Conservation (phyloP, 92 coral and sea anemone genomes). For the Zoanthus sociatus region DNA sequence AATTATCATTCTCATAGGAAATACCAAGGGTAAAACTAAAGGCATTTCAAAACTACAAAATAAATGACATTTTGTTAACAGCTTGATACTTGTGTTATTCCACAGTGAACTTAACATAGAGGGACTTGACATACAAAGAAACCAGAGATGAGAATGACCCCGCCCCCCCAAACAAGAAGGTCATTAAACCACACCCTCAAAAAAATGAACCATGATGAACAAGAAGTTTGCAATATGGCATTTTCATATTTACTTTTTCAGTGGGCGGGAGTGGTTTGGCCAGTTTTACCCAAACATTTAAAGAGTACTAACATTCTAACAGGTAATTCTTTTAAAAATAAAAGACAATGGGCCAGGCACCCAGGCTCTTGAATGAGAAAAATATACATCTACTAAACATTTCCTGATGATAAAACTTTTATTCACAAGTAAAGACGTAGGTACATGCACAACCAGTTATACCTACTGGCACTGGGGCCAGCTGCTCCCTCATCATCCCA, state of each 20-base stretch:
- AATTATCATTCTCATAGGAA: slow-evolving; percentile 47
- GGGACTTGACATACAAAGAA: slow-evolving; percentile 26
- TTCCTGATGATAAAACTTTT: slow-evolving; percentile 36
- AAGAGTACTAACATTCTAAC: slow-evolving; percentile 40
- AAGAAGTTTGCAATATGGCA: slow-evolving; percentile 14
- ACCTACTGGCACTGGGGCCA: slow-evolving; percentile 33
- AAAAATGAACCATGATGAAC: slow-evolving; percentile 43
- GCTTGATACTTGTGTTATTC: slow-evolving; percentile 46
- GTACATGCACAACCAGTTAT: slow-evolving; percentile 44
- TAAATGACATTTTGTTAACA: slow-evolving; percentile 49
- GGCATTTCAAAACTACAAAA: slow-evolving; percentile 55
- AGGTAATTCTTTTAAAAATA: slow-evolving; percentile 29
- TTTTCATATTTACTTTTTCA: slow-evolving; percentile 31
- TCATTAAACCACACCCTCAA: slow-evolving; percentile 2
- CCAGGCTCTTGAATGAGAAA: background rate
- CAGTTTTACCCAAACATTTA: slow-evolving; percentile 21
- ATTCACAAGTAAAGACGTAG: slow-evolving; percentile 42
- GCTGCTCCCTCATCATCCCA: slow-evolving; percentile 27
- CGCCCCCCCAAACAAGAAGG: too few species aligned
- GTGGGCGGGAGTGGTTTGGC: slow-evolving; percentile 44
- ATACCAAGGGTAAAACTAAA: slow-evolving; percentile 46
- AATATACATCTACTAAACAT: slow-evolving; percentile 30
- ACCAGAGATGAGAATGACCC: slow-evolving; percentile 18
- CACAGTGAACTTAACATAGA: slow-evolving; percentile 47
- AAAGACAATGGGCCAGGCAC: slow-evolving; percentile 49